Percentiles rank a stretch among this genome's conserved stretches.
Evolutionary conservation across 1,140 invertebrate species (phyloP).

Genomic region (Cotesia glomerata): DNA sequence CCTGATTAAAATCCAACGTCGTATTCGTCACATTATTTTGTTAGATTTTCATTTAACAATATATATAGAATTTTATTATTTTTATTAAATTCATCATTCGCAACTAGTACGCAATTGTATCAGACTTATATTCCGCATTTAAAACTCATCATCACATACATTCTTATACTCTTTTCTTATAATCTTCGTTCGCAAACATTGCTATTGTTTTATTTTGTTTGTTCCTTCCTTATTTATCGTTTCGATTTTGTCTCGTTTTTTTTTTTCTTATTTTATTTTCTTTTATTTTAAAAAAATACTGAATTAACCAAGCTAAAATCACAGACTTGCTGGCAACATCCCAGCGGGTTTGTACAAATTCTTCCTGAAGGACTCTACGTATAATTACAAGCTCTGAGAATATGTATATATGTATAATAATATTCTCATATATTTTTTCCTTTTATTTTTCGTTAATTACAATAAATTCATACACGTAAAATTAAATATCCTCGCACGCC

Average conservation of each 20-base stretch:
- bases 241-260: slow-evolving; percentile 37
- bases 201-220: slow-evolving; percentile 7
- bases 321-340: slow-evolving; percentile 56
- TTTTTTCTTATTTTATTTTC: slow-evolving; percentile 52
- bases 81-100: slow-evolving; percentile 13
- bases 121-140: too few species aligned
- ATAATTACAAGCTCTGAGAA: slow-evolving; percentile 46
- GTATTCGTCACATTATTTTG: not conserved
- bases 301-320: slow-evolving; percentile 65
- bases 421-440: slow-evolving; percentile 20
- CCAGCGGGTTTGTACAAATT: slow-evolving; percentile 60
- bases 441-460: slow-evolving; percentile 32
- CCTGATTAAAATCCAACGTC: slow-evolving; percentile 31
- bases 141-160: not conserved
- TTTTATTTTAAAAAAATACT: slow-evolving; percentile 63
- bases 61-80: slow-evolving; percentile 6
- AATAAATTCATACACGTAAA: slow-evolving; percentile 47
- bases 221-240: slow-evolving; percentile 30
- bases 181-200: not conserved
- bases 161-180: slow-evolving; percentile 9
- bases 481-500: slow-evolving; percentile 32
- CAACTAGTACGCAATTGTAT: not conserved
- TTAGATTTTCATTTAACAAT: not conserved
- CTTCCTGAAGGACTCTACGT: slow-evolving; percentile 59
- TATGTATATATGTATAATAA: slow-evolving; percentile 47